Evolutionary conservation across 2,113 vertebrate species (phyloP), one percentile per base, ranked within the genome.

Genomic region (Catharus minimus): DNA sequence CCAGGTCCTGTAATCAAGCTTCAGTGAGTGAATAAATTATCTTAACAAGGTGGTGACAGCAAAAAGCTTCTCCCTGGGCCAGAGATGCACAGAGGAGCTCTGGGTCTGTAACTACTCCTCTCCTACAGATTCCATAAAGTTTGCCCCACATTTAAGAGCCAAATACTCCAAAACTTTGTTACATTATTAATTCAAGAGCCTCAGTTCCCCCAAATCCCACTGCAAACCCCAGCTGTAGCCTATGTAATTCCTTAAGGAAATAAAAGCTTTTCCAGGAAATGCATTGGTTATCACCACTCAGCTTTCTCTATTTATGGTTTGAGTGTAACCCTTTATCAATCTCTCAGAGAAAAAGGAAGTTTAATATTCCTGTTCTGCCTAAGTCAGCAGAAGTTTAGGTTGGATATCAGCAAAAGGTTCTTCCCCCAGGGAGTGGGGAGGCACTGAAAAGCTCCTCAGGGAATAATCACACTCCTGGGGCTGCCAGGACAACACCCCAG

Each of bases 1-100:
- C 61, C 80, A 79, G 81, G 55, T 49, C 68, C 90, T 72, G 43
- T 92, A 88, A 84, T 86, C 76, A 90, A 95, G 86, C 62, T 64
- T 78, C 90, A 62, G 52, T 1, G 0, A 88, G 65, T 36, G 88
- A 93, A 93, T 61, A 86, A 92, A 89, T 90, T 82, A 78, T 60
- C 65, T 92, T 60, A 71, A 89, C 17, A 6, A 84, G 67, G 49
- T 5, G 5, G 81, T n/a, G 72, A 56, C 68, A 92, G 82, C 43
- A 76, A 92, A 72, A 16, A 75, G 79, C 82, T 82, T 66, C 85
- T 82, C 75, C 86, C 30, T 17, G 26, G 50, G 38, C 22, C 62
- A 43, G 30, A 33, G 66, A 36, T 22, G 28, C 56, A 7, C 7
- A 60, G 27, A 66, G 39, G 17, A 80, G 9, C 77, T 53, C 8